Conservation (phyloP, 2,888 invertebrate genomes). For the Nowickia ferox region DNA sequence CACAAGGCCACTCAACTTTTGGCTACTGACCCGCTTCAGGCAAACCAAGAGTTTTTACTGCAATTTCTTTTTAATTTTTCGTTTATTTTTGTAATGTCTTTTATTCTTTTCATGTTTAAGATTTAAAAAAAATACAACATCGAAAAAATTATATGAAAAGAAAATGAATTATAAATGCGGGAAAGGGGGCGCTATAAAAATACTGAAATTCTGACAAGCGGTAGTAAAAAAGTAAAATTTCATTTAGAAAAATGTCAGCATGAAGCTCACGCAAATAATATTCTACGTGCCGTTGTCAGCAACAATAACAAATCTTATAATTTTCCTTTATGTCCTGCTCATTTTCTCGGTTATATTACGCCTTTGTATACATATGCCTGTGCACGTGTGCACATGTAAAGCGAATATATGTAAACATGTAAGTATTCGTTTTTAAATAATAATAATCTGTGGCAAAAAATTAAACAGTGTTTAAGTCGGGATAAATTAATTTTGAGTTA, state of each 20-base stretch:
- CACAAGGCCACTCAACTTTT: too few species aligned
- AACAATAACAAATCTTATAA: constrained; percentile 17
- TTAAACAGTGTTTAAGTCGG: too few species aligned
- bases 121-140: neutral
- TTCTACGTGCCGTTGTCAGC: constrained; percentile 48
- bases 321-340: neutral
- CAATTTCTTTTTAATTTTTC: too few species aligned
- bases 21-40: too few species aligned
- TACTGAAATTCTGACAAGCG: neutral
- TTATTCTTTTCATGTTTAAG: too few species aligned
- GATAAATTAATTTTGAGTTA: too few species aligned
- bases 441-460: too few species aligned
- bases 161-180: neutral
- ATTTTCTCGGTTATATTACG: neutral
- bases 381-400: neutral
- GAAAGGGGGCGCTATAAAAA: neutral
- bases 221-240: constrained; percentile 11
- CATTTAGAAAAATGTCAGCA: neutral
- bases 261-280: constrained; percentile 54
- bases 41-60: too few species aligned
- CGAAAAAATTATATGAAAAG: neutral
- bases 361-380: neutral
- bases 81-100: too few species aligned
- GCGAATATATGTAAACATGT: neutral
- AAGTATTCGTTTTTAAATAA: neutral